These are phyloP conservation scores for Andrena chrysosceles DNA, from an alignment of 2,888 invertebrate species.

Conservation along the genomic window DNA sequence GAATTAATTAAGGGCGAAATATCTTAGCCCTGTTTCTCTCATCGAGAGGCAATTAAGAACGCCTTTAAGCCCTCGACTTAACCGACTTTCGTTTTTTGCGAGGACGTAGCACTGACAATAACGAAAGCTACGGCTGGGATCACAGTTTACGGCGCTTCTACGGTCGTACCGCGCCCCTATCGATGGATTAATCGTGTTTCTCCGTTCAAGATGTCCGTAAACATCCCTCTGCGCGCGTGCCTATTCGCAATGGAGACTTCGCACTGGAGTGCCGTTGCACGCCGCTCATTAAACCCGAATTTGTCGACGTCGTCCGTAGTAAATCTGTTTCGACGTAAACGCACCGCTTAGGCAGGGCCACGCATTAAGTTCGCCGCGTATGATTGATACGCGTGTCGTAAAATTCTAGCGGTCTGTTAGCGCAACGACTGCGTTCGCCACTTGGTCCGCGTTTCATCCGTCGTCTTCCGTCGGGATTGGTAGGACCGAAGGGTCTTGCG, in stretches of 20 bases:
- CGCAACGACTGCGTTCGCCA: conserved; percentile 27
- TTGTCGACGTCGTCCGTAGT: conserved; percentile 42
- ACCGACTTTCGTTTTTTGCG: not conserved
- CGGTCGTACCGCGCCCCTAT: too few species aligned
- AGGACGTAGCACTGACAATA: not conserved
- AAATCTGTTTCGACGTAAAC: conserved; percentile 59
- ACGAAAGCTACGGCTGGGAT: too few species aligned
- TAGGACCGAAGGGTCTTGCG: too few species aligned
- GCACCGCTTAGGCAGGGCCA: conserved; percentile 20
- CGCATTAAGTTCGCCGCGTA: conserved; percentile 31
- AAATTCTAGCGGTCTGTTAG: conserved; percentile 39
- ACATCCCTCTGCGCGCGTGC: not conserved
- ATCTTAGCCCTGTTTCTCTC: not conserved
- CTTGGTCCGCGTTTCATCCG: not conserved
- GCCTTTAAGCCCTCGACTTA: not conserved
- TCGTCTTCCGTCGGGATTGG: conserved; percentile 27
- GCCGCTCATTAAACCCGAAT: conserved; percentile 43
- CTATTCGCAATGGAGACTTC: not conserved
- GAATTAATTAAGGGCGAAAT: not conserved
- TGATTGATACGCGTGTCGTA: conserved; percentile 59
- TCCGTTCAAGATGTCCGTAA: not conserved
- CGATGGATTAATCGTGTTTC: not conserved
- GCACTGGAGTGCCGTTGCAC: not conserved
- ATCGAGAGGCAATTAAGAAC: not conserved
- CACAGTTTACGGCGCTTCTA: too few species aligned